Evolutionary conservation across 2,888 invertebrate genomes (phyloP).

Genomic region (Slavum lentiscoides): DNA sequence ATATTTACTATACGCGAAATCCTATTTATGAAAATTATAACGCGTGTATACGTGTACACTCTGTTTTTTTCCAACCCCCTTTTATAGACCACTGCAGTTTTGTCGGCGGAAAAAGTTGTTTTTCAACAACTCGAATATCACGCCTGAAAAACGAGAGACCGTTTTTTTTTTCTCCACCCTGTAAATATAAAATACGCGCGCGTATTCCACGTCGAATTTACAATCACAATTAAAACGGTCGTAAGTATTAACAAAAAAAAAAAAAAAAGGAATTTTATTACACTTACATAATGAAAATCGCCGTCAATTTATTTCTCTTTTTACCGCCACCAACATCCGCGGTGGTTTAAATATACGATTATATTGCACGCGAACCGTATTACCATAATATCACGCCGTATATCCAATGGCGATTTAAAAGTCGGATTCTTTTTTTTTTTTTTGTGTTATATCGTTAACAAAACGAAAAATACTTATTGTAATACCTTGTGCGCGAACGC

Average conservation of each 20-base stretch:
- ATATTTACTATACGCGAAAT: too few species aligned
- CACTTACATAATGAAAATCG: slow-evolving; percentile 43
- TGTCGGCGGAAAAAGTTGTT: too few species aligned
- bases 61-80: too few species aligned
- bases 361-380: background rate
- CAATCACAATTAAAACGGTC: slow-evolving; percentile 41
- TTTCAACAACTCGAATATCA: too few species aligned
- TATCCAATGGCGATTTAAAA: slow-evolving; percentile 38
- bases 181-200: background rate
- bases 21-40: too few species aligned
- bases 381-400: slow-evolving; percentile 18
- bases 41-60: too few species aligned
- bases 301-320: slow-evolving; percentile 47
- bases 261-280: slow-evolving; percentile 41
- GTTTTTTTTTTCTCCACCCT: background rate
- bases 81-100: too few species aligned
- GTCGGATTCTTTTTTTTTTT: slow-evolving; percentile 6
- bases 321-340: slow-evolving; percentile 47
- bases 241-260: background rate
- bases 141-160: too few species aligned
- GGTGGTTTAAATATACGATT: slow-evolving; percentile 36
- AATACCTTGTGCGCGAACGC: slow-evolving; percentile 11
- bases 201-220: slow-evolving; percentile 28
- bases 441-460: slow-evolving; percentile 6
- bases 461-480: slow-evolving; percentile 5